phyloP scores from a whole-genome alignment of 1,140 invertebrate genomes.

The Cyclina sinensis region DNA sequence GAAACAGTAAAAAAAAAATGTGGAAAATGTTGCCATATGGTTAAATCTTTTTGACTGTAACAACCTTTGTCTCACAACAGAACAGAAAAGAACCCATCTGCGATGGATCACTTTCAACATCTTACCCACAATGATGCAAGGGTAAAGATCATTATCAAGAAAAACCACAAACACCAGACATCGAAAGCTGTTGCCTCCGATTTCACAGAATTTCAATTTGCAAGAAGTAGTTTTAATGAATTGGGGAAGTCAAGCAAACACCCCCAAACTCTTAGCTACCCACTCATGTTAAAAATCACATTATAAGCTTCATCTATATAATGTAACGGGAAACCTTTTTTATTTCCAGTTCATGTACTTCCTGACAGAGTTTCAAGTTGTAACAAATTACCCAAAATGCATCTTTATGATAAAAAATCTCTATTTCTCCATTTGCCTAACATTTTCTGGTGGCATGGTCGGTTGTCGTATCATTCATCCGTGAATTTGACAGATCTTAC shows the following conservation, averaged over 20 bases:
- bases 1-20: neutral
- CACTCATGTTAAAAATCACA: slow-evolving; percentile 52
- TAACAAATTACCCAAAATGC: slow-evolving; percentile 60
- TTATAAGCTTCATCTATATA: slow-evolving; percentile 64
- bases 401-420: slow-evolving; percentile 39
- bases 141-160: neutral
- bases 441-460: neutral
- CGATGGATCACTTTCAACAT: slow-evolving; percentile 7
- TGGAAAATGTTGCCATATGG: slow-evolving; percentile 15
- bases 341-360: slow-evolving; percentile 26
- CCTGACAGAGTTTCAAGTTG: slow-evolving; percentile 50
- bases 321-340: slow-evolving; percentile 46
- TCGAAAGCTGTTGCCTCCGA: neutral
- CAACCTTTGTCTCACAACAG: neutral
- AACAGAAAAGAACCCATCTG: slow-evolving; percentile 18
- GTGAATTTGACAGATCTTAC: slow-evolving; percentile 50
- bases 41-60: neutral
- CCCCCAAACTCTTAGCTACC: slow-evolving; percentile 2
- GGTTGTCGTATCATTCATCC: slow-evolving; percentile 21
- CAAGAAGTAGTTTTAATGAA: slow-evolving; percentile 31
- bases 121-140: neutral
- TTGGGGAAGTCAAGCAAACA: slow-evolving; percentile 8
- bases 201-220: slow-evolving; percentile 35
- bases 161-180: neutral
- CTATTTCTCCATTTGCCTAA: slow-evolving; percentile 16